Conservation (phyloP, 2,888 invertebrate genomes). For the Molorchus minor region DNA sequence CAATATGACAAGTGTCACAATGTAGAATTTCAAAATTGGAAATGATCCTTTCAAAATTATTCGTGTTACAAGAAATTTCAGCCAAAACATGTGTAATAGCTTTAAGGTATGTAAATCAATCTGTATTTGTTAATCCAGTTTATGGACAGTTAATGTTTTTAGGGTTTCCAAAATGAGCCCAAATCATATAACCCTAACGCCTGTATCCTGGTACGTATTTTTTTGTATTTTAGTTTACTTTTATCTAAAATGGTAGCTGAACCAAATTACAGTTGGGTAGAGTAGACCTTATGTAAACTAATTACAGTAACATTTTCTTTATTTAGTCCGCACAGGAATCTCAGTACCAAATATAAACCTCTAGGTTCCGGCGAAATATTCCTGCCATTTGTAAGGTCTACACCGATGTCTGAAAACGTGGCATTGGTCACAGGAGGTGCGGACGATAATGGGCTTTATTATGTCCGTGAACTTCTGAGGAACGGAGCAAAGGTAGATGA, state of each 20-base stretch:
- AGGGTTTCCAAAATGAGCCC: not conserved
- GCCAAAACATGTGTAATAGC: not conserved
- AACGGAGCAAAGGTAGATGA: slow-evolving; percentile 57
- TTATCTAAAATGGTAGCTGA: too few relatives aligned
- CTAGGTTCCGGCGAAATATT: not conserved
- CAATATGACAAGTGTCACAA: not conserved
- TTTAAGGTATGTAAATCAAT: not conserved
- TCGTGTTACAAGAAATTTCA: not conserved
- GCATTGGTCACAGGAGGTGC: slow-evolving; percentile 65
- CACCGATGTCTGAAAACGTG: slow-evolving; percentile 46
- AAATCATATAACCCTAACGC: not conserved
- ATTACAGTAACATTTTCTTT: too few relatives aligned
- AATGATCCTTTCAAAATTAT: slow-evolving; percentile 10
- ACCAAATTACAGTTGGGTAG: too few relatives aligned
- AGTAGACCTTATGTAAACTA: too few relatives aligned
- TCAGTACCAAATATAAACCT: not conserved
- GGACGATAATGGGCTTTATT: slow-evolving; percentile 63
- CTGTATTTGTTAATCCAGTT: not conserved
- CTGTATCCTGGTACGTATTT: not conserved
- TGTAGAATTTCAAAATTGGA: not conserved
- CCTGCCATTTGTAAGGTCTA: not conserved
- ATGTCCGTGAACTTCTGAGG: slow-evolving; percentile 61
- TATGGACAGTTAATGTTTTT: slow-evolving; percentile 1
- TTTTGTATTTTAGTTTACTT: too few relatives aligned
- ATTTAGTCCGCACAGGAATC: not conserved